Evolutionary conservation across 2,888 invertebrate genomes (phyloP).

Genomic region (Drosophila hamatofila): DNA sequence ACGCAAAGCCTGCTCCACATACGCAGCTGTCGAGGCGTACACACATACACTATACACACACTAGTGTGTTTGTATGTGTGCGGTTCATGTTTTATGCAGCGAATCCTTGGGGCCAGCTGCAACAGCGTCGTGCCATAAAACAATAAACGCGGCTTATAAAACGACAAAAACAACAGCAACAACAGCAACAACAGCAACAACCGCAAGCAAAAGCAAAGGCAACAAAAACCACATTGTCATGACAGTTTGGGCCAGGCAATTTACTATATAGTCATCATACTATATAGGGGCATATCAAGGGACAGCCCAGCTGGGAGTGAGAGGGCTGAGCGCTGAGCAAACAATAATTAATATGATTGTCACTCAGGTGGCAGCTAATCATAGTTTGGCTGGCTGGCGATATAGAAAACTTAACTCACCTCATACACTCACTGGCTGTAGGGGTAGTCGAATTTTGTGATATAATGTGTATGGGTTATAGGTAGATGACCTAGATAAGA

Average conservation of each 20-base stretch:
- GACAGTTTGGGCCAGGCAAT: constrained; percentile 23
- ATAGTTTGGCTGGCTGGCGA: constrained; percentile 19
- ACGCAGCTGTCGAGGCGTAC: constrained; percentile 39
- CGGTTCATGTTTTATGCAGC: constrained; percentile 58
- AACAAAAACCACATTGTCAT: constrained; percentile 23
- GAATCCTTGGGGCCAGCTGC: constrained; percentile 56
- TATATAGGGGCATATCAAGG: constrained; percentile 12
- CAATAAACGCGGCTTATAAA: constrained; percentile 71
- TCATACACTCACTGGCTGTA: background rate
- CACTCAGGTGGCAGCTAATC: constrained; percentile 47
- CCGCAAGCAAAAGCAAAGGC: too few species aligned
- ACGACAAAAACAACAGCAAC: constrained; percentile 19
- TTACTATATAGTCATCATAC: constrained; percentile 13
- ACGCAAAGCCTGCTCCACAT: constrained; percentile 57
- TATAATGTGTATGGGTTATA: background rate
- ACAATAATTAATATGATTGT: constrained; percentile 66
- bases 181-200: background rate
- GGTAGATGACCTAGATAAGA: background rate
- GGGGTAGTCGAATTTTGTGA: background rate
- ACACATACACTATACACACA: constrained; percentile 14
- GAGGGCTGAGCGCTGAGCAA: background rate
- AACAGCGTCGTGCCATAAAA: constrained; percentile 61
- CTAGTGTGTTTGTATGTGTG: background rate
- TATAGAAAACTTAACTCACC: constrained; percentile 6
- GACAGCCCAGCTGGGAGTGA: background rate